phyloP scores from a whole-genome alignment of 2,113 vertebrate species.

The Sylvicapra grimmia region DNA sequence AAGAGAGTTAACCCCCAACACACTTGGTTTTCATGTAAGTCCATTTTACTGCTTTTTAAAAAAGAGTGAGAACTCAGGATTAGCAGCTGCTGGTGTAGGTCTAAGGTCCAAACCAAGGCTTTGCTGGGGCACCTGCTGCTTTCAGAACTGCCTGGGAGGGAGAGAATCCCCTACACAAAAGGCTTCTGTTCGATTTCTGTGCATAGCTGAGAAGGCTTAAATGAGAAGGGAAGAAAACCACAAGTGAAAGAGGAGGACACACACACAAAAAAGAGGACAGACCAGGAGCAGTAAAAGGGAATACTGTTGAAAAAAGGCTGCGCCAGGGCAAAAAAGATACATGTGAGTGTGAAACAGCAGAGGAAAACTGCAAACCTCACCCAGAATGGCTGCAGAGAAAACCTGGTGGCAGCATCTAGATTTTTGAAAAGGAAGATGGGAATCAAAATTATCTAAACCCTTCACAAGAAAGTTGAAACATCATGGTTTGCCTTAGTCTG shows the following conservation, averaged over 20 bases:
- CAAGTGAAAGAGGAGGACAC: background rate
- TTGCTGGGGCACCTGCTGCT: slow-evolving; percentile 19
- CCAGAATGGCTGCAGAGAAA: background rate
- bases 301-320: background rate
- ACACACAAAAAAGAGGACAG: background rate
- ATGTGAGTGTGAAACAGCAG: background rate
- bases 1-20: background rate
- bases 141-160: slow-evolving; percentile 16
- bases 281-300: background rate
- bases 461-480: background rate
- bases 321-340: background rate
- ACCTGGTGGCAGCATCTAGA: background rate
- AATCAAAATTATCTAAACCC: background rate
- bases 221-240: background rate
- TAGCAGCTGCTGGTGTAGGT: background rate
- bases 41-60: slow-evolving; percentile 25
- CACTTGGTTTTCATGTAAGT: background rate
- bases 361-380: background rate
- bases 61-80: background rate
- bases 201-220: slow-evolving; percentile 8
- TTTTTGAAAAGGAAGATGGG: background rate
- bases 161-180: slow-evolving; percentile 13
- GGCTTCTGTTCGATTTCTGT: slow-evolving; percentile 5
- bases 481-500: background rate
- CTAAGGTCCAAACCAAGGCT: slow-evolving; percentile 22